Percentiles rank a stretch among this genome's conserved stretches.
These are phyloP conservation scores for Conops quadrifasciatus DNA, from an alignment of 2,888 invertebrate genomes.

Conservation along the genomic window DNA sequence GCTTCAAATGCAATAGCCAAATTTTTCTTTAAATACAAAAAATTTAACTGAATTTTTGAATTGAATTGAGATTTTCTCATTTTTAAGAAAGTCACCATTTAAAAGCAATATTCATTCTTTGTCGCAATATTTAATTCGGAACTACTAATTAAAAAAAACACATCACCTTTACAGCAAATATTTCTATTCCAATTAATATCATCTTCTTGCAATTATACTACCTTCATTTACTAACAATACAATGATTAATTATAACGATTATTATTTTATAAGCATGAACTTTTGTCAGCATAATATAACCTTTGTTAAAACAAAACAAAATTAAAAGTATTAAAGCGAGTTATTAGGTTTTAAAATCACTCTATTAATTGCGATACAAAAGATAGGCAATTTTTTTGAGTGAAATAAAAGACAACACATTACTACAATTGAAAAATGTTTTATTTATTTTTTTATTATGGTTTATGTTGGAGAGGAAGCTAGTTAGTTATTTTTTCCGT, in stretches of 20 bases:
- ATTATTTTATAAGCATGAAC: not conserved
- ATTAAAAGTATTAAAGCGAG: not conserved
- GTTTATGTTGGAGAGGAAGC: slow-evolving; percentile 18
- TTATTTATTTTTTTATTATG: slow-evolving; percentile 46
- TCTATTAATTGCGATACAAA: slow-evolving; percentile 34
- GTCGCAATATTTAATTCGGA: too few relatives aligned
- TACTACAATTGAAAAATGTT: slow-evolving; percentile 56
- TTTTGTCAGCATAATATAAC: not conserved
- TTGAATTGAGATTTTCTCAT: too few relatives aligned
- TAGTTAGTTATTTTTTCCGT: slow-evolving; percentile 12
- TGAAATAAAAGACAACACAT: slow-evolving; percentile 58
- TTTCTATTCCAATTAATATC: too few relatives aligned
- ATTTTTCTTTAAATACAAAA: too few relatives aligned
- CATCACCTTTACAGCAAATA: too few relatives aligned
- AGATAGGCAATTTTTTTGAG: slow-evolving; percentile 43
- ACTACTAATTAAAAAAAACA: too few relatives aligned
- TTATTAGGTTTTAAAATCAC: slow-evolving; percentile 29
- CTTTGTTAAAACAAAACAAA: not conserved
- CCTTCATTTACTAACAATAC: too few relatives aligned
- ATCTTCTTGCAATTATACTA: too few relatives aligned
- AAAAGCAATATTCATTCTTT: too few relatives aligned
- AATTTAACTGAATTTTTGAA: too few relatives aligned
- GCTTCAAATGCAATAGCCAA: too few relatives aligned
- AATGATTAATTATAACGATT: not conserved
- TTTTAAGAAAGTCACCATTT: too few relatives aligned